Evolutionary conservation across 2,888 invertebrate genomes (phyloP).

Genomic region (Habroteleia sp.): DNA sequence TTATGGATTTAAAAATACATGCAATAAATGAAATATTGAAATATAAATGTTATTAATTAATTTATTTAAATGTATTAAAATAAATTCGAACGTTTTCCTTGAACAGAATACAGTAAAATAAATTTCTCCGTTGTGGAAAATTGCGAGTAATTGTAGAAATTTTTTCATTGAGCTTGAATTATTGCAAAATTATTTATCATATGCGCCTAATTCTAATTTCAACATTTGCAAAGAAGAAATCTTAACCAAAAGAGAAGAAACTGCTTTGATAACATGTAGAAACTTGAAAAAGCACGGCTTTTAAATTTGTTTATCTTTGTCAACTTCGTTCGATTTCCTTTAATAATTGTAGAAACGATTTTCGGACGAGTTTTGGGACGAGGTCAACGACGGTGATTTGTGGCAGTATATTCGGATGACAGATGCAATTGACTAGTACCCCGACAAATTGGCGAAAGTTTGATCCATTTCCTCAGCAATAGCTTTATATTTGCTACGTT

Average conservation of each 20-base stretch:
- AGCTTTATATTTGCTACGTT: slow-evolving; percentile 98
- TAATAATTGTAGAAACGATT: neutral
- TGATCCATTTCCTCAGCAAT: slow-evolving; percentile 99
- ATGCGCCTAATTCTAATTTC: slow-evolving; percentile 19
- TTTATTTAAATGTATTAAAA: too few relatives aligned
- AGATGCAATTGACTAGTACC: slow-evolving; percentile 84
- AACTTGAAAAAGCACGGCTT: slow-evolving; percentile 43
- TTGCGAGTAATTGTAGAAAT: too few relatives aligned
- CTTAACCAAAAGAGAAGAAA: slow-evolving; percentile 1
- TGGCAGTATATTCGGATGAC: slow-evolving; percentile 68
- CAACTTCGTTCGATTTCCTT: slow-evolving; percentile 10
- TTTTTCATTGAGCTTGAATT: slow-evolving; percentile 4
- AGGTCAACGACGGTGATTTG: slow-evolving; percentile 58
- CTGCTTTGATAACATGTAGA: slow-evolving; percentile 17
- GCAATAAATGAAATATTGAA: too few relatives aligned
- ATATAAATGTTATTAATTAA: too few relatives aligned
- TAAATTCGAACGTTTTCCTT: too few relatives aligned
- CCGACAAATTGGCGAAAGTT: slow-evolving; percentile 97
- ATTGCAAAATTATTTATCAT: slow-evolving; percentile 7
- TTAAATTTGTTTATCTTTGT: slow-evolving; percentile 7
- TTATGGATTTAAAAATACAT: too few relatives aligned
- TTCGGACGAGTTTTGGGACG: slow-evolving; percentile 55
- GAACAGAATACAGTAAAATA: too few relatives aligned
- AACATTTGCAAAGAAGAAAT: slow-evolving; percentile 14
- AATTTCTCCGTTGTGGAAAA: too few relatives aligned